Percentiles rank a stretch among this genome's conserved stretches.
Evolutionary conservation across 2,888 invertebrate species (phyloP).

Genomic region (Teinopalpus imperialis): DNA sequence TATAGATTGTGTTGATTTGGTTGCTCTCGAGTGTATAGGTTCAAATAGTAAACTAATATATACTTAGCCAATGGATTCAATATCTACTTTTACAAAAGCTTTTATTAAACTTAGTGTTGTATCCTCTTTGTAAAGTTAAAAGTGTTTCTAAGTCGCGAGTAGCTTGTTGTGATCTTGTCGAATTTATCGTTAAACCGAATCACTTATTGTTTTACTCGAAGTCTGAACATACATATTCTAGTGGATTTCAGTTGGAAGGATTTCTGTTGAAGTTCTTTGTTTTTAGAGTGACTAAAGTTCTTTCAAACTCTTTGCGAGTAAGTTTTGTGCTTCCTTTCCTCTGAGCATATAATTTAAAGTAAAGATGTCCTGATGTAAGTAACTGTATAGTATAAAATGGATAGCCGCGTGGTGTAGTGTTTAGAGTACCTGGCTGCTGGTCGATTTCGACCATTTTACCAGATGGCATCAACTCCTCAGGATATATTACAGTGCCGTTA

Average conservation of each 20-base stretch:
- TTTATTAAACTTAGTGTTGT: conserved; percentile 3
- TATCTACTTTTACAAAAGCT: conserved; percentile 7
- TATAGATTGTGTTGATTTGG: no score
- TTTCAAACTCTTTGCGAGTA: conserved; percentile 17
- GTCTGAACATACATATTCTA: conserved; percentile 52
- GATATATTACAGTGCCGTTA: no score
- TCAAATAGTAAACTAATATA: no score
- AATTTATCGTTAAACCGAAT: conserved; percentile 31
- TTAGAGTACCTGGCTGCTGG: no score
- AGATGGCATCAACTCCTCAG: no score
- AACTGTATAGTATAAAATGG: no score
- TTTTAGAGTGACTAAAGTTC: conserved; percentile 30
- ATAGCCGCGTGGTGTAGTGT: no score
- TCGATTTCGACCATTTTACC: no score
- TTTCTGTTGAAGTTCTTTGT: conserved; percentile 38
- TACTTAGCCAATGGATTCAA: no score
- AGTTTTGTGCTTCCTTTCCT: conserved; percentile 5
- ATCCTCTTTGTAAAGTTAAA: conserved; percentile 22
- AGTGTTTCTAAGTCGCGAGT: conserved; percentile 15
- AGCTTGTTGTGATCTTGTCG: conserved; percentile 25
- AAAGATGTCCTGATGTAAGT: no score
- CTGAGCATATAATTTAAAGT: background rate
- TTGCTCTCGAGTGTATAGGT: no score
- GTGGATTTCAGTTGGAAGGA: conserved; percentile 46
- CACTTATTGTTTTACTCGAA: conserved; percentile 45